phyloP scores from a whole-genome alignment of 2,797 vertebrate species.

The Linurgus olivaceus region DNA sequence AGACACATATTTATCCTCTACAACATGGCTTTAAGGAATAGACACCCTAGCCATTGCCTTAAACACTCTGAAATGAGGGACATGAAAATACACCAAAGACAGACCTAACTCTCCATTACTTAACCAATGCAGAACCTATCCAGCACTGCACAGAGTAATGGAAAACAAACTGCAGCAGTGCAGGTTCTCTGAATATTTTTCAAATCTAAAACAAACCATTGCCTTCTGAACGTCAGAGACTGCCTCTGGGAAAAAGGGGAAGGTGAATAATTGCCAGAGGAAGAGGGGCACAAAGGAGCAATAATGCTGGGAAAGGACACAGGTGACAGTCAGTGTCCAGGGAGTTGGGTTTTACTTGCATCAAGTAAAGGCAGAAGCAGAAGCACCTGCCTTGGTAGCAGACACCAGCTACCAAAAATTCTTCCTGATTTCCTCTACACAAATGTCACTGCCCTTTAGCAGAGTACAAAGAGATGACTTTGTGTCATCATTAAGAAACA shows the following conservation, averaged over 20 bases:
- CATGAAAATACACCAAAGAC: background rate
- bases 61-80: background rate
- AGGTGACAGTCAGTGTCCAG: background rate
- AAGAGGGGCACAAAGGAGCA: background rate
- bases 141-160: background rate
- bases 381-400: background rate
- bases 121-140: background rate
- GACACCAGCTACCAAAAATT: background rate
- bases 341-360: background rate
- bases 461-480: background rate
- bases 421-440: background rate
- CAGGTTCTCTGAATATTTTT: background rate
- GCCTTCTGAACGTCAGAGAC: background rate
- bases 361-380: background rate
- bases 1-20: background rate
- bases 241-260: background rate
- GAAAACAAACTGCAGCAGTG: background rate
- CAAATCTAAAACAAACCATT: background rate
- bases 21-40: background rate
- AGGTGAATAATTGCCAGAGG: background rate
- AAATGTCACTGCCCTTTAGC: background rate
- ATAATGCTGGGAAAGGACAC: background rate
- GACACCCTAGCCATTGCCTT: background rate
- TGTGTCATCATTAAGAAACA: background rate
- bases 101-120: background rate